Evolutionary conservation across 2,888 invertebrate species (phyloP).

Genomic region (Athetis lepigone): DNA sequence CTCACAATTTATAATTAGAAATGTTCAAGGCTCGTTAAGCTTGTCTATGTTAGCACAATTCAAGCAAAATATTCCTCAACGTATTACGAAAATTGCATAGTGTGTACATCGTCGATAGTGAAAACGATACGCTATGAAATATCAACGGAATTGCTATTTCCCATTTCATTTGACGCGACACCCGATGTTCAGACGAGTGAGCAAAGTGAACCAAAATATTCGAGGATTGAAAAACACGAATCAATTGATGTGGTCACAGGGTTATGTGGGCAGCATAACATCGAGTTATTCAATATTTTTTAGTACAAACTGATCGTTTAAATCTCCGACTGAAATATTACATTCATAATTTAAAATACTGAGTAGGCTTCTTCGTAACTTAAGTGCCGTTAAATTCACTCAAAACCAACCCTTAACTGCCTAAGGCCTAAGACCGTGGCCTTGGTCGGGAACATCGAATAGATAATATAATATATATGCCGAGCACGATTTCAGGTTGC

Average conservation of each 20-base stretch:
- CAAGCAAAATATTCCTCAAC: constrained; percentile 6
- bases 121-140: constrained; percentile 61
- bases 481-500: constrained; percentile 72
- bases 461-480: constrained; percentile 71
- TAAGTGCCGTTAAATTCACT: constrained; percentile 7
- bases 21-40: neutral
- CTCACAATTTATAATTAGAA: constrained; percentile 2
- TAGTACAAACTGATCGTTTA: constrained; percentile 15
- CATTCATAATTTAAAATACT: neutral
- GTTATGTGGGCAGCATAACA: constrained; percentile 8
- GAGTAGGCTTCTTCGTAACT: neutral
- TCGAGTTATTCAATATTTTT: constrained; percentile 28
- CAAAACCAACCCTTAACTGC: constrained; percentile 18
- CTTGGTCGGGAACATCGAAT: constrained; percentile 46
- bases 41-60: neutral
- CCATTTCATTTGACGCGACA: constrained; percentile 75
- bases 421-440: constrained; percentile 33
- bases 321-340: neutral
- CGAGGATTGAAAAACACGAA: constrained; percentile 52
- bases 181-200: constrained; percentile 67
- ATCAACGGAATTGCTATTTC: constrained; percentile 71
- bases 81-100: constrained; percentile 46
- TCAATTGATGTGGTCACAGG: constrained; percentile 46
- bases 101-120: constrained; percentile 46
- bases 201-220: constrained; percentile 66